These are phyloP conservation scores for Scolopax bukidnonensis DNA, from an alignment of 2,797 vertebrate genomes.

Conservation along the genomic window DNA sequence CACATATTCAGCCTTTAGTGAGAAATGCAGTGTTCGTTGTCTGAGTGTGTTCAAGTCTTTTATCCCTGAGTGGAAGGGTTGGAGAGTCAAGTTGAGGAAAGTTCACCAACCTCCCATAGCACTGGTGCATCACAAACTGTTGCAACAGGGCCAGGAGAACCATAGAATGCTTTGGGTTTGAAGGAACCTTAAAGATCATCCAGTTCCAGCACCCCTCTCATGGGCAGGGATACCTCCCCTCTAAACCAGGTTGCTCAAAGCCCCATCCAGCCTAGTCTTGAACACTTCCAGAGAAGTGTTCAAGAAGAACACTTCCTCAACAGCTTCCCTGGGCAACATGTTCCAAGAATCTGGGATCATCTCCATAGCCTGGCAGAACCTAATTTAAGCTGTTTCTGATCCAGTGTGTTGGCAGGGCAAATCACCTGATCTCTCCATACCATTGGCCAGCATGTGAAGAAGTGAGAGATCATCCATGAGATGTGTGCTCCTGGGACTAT, in stretches of 20 bases:
- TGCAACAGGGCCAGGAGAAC: neutral
- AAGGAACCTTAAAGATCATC: neutral
- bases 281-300: neutral
- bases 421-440: neutral
- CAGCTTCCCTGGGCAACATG: neutral
- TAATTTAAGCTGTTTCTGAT: neutral
- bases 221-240: neutral
- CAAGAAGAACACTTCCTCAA: neutral
- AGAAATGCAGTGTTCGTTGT: rapidly evolving
- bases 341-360: neutral
- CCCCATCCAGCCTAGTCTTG: neutral
- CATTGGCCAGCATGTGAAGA: neutral
- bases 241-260: neutral
- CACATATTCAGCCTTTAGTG: rapidly evolving
- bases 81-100: neutral
- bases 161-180: neutral
- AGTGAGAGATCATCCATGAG: neutral
- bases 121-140: neutral
- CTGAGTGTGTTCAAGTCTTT: neutral
- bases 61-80: neutral
- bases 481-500: neutral
- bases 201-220: neutral
- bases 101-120: rapidly evolving
- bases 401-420: neutral
- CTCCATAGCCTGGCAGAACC: neutral